Base-by-base conservation (phyloP, 2,113 vertebrate genomes). In the Calonectris borealis region DNA sequence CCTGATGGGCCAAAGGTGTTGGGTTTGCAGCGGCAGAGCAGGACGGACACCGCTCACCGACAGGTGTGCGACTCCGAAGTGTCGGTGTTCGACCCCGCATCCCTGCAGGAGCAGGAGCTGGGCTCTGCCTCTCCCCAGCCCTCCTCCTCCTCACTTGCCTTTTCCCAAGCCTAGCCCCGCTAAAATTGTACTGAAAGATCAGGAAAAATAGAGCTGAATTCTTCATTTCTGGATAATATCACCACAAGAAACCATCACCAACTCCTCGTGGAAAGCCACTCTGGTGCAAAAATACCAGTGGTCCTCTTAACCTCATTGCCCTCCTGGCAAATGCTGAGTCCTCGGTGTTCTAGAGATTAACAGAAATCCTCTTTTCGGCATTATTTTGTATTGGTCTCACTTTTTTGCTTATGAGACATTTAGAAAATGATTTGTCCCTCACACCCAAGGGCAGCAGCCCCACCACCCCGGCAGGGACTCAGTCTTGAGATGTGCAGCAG, bases 31-130 rank as follows among this genome's bases (percentile, higher is more conserved):
- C 1, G 19, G 6, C 10, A 17, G 42, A 48, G 62, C 49, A 22
- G 46, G 17, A 27, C 15, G 6, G 32, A 42, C 16, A 5, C 16
- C 1, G 6, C 36, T 65, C 14, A 54, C 0, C 21, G 66, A 11
- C 1, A 6, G 14, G 16, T 10, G 44, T 20, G n/a, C 2, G 4
- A 16, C 40, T 44, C 44, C 16, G 2, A 14, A 11, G 46, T 4
- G 34, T n/a, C 14, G 1, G 5, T 71, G 38, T 48, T 46, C 2
- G 19, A 2, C 38, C 25, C 38, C 21, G 29, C 34, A 5, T 26
- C 16, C 51, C 7, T 16, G 40, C 44, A 26, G 46, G 10, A 34
- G 49, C 77, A 44, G 60, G 27, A 36, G 25, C 26, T 46, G 52
- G 38, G 66, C 36, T 64, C 80, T 82, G 61, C 44, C 34, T 34